Evolutionary conservation across 2,888 invertebrate species (phyloP), one percentile per base, ranked within the genome.

Genomic region (Seladonia tumulorum): DNA sequence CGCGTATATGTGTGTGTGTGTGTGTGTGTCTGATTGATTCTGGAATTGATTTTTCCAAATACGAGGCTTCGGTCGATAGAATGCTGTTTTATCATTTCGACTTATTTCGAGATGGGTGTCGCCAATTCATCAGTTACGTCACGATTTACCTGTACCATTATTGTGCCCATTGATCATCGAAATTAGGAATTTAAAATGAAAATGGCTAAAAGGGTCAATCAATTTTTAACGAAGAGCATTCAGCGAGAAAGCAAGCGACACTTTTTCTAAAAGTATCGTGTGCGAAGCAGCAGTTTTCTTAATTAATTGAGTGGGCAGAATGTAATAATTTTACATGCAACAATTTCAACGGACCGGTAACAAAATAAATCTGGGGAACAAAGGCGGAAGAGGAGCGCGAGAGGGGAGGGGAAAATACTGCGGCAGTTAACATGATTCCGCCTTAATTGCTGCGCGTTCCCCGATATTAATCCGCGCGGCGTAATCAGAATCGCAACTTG

Each of bases 401-500:
- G 29, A 39, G 42, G 35, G 35, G 22, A 7, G 29, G 25, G 42
- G 45, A 42, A 29, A 57, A 70, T 47, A 29, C 25, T 74, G n/a
- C 66, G 16, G 14, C 22, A 49, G 49, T 18, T 25, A 42, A 63
- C 35, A 29, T 22, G 71, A 42, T 60, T 70, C 42, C n/a, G 16
- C 0, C 60, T 18, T 49, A 74, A 74, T 78, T 73, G 60, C 0
- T 7, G 4, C 49, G n/a, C 49, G 42, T 53, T 49, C 25, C 42
- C 35, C 25, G 29, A 72, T 66, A 79, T 70, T 84, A 76, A 77
- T 79, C 70, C 29, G 29, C 47, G 39, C 35, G 49, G 47, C 35
- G 25, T 73, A 87, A 87, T 87, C 73, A 86, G 74, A 82, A 86
- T 86, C 84, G 63, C 68, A 49, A 80, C 35, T 47, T 39, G 72